Evolutionary conservation across 2,888 invertebrate species (phyloP).

Genomic region (Anoplius nigerrimus): DNA sequence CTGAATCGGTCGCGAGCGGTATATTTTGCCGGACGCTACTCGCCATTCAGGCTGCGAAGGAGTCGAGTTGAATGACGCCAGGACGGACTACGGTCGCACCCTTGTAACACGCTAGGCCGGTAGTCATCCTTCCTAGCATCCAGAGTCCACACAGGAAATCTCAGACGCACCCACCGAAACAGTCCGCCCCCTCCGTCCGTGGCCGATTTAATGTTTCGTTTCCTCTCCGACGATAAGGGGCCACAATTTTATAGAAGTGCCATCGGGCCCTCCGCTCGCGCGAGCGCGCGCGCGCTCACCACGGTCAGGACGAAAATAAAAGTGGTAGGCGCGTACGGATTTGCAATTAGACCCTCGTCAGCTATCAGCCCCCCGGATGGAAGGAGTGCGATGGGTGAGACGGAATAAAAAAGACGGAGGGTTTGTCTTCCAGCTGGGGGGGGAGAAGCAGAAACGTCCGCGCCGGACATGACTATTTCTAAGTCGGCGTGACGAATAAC

Average conservation of each 20-base stretch:
- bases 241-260: slow-evolving; percentile 67
- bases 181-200: slow-evolving; percentile 69
- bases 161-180: slow-evolving; percentile 74
- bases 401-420: slow-evolving; percentile 9
- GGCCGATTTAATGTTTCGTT: slow-evolving; percentile 73
- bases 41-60: no score
- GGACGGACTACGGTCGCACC: slow-evolving; percentile 40
- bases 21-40: no score
- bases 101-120: slow-evolving; percentile 55
- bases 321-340: slow-evolving; percentile 15
- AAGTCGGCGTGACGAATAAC: no score
- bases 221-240: slow-evolving; percentile 71
- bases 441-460: no score
- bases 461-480: no score
- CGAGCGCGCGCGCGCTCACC: background rate
- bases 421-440: no score
- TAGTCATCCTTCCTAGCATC: slow-evolving; percentile 65
- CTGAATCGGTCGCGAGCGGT: no score
- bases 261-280: slow-evolving; percentile 13
- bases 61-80: slow-evolving; percentile 3
- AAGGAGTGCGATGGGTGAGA: background rate
- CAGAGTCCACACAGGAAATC: slow-evolving; percentile 71
- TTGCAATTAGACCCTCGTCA: slow-evolving; percentile 41
- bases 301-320: slow-evolving; percentile 32
- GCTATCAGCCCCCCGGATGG: background rate